Evolutionary conservation across 35 echinoderm and acorn worm genomes (phyloP).

Genomic region (Chiridota heheva): DNA sequence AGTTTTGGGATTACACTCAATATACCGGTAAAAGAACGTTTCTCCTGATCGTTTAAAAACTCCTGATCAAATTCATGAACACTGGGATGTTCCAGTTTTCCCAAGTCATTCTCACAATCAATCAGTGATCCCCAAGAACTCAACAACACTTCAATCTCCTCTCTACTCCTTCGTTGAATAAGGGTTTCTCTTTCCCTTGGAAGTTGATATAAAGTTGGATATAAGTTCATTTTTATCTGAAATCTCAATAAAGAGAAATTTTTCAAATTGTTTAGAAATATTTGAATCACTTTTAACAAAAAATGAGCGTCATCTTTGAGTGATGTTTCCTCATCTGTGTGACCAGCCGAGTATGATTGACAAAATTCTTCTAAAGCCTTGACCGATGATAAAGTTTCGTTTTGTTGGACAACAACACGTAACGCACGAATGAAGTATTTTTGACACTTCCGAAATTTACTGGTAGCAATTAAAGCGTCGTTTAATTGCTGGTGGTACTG

Average conservation of each 20-base stretch:
- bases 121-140: slow-evolving; percentile 69
- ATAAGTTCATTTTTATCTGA: slow-evolving; percentile 86
- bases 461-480: slow-evolving; percentile 63
- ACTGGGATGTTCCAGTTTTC: slow-evolving; percentile 67
- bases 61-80: slow-evolving; percentile 36
- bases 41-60: slow-evolving; percentile 71
- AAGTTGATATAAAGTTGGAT: slow-evolving; percentile 49
- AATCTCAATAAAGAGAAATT: slow-evolving; percentile 88
- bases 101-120: slow-evolving; percentile 52
- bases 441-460: slow-evolving; percentile 71
- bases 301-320: slow-evolving; percentile 15
- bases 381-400: background rate
- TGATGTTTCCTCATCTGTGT: background rate
- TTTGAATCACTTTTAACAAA: background rate
- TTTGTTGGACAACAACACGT: slow-evolving; percentile 18
- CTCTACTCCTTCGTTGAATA: slow-evolving; percentile 53
- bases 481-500: slow-evolving; percentile 72
- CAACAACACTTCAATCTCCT: slow-evolving; percentile 80
- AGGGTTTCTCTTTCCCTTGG: slow-evolving; percentile 45
- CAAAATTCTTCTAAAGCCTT: background rate
- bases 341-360: too few relatives aligned
- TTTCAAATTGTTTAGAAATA: slow-evolving; percentile 72
- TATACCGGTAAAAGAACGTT: slow-evolving; percentile 52
- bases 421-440: slow-evolving; percentile 84
- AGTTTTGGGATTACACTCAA: slow-evolving; percentile 85